A percentile compares a stretch with the other conserved stretches of the same genome.
Evolutionary conservation across 2,888 invertebrate species (phyloP).

Genomic region (Sarcophaga rosellei): DNA sequence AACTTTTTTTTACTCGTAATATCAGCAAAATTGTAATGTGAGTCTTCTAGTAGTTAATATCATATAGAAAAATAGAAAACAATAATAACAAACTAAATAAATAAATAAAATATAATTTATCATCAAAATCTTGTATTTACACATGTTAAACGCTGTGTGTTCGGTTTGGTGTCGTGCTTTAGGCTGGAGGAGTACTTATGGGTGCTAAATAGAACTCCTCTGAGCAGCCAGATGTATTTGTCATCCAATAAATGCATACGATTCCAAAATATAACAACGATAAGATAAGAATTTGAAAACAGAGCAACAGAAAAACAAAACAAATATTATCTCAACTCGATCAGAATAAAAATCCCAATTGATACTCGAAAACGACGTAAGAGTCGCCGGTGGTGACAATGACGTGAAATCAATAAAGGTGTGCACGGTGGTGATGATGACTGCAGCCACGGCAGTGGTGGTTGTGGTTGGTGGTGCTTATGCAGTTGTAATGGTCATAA

Average conservation of each 20-base stretch:
- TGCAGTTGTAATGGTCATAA: slow-evolving; percentile 39
- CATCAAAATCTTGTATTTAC: no score
- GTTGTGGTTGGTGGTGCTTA: neutral
- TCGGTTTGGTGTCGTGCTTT: neutral
- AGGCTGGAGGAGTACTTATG: slow-evolving; percentile 10
- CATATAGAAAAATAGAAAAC: no score
- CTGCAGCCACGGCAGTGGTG: neutral
- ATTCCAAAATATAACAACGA: slow-evolving; percentile 50
- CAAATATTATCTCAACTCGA: slow-evolving; percentile 56
- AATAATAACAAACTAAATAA: no score
- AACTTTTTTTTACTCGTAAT: no score
- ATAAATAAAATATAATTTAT: no score
- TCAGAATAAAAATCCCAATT: slow-evolving; percentile 31
- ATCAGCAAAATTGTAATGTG: no score
- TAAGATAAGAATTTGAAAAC: slow-evolving; percentile 58
- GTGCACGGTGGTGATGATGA: no score
- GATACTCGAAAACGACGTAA: slow-evolving; percentile 24
- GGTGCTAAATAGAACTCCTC: slow-evolving; percentile 5
- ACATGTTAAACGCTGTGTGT: no score
- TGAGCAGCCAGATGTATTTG: slow-evolving; percentile 60
- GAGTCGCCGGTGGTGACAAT: no score
- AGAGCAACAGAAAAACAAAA: slow-evolving; percentile 24
- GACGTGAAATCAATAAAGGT: no score
- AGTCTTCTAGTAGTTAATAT: no score
- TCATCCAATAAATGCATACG: slow-evolving; percentile 63